Evolutionary conservation across 2,113 vertebrate species (phyloP), one percentile per base, ranked within the genome.

Genomic region (Brachyhypopomus occidentalis): DNA sequence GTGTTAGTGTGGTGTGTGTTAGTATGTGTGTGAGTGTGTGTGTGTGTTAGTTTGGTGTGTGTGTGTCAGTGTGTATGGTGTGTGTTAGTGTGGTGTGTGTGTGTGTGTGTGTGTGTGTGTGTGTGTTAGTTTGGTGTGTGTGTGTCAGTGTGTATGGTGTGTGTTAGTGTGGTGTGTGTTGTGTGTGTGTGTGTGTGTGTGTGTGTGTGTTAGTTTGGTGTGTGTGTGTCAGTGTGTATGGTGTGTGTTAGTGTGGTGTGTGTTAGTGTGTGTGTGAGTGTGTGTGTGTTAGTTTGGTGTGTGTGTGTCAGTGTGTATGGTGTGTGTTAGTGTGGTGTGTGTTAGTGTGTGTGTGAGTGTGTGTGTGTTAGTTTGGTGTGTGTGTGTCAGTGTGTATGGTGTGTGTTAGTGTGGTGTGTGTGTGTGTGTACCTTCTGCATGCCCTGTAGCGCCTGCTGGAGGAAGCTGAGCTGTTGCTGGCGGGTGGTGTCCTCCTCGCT

Each of bases 381-480:
- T 41, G 41, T 41, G 41, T 41, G 9, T 41, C 5, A 8, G 41
- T 41, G 41, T 41, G 41, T 41, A 11, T 52, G 45, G 41, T 52
- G 80, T 58, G 9, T 45, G 45, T 48, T 30, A 45, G 69, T 78
- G 38, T 34, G 20, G 41, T 56, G 69, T 78, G 38, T 34, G 20
- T 60, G 77, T 36, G 67, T 20, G 52, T 1, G 23, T 92, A 99
- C 97, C 96, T 98, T 97, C 87, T 99, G 96, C 97, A 98, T 97
- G 86, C 96, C 96, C 88, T 98, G 97, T 70, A 99, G 92, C 52
- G 97, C 95, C 91, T 98, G 96, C 87, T 98, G 96, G 16, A 99
- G 94, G 86, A 99, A 95, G 86, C 93, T 95, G 90, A 98, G 92
- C 87, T 98, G 96, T 89, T 98, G 96, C 7, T 96, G 95, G 88